These are phyloP conservation scores for Macrotrachela quadricornifera DNA, from an alignment of 1,140 invertebrate genomes.

Conservation along the genomic window DNA sequence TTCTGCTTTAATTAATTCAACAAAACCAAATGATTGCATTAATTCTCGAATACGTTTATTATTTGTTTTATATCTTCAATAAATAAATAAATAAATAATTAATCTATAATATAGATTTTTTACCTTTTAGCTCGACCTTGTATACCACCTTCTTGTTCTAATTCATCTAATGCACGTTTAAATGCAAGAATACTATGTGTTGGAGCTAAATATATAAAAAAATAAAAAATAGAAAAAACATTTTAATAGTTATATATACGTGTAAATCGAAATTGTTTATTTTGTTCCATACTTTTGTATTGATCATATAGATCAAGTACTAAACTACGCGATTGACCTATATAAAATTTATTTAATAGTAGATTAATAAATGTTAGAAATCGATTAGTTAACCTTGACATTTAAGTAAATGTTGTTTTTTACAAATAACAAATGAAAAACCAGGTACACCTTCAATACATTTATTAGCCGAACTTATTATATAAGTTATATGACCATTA, in stretches of 20 bases:
- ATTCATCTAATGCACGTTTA: conserved; percentile 27
- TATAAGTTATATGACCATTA: conserved; percentile 21
- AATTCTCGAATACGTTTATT: conserved; percentile 24
- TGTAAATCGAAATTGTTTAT: conserved; percentile 35
- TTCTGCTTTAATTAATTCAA: conserved; percentile 21
- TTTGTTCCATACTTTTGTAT: conserved; percentile 26
- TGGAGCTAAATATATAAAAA: conserved; percentile 14
- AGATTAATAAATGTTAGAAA: background rate
- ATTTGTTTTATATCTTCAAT: conserved; percentile 25
- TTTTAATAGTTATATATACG: conserved; percentile 7
- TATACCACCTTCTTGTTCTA: conserved; percentile 29
- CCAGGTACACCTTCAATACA: conserved; percentile 36
- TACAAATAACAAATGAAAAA: conserved; percentile 32
- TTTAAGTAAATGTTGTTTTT: conserved; percentile 17
- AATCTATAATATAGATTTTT: too few species aligned
- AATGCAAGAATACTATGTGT: conserved; percentile 34
- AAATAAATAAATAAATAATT: too few species aligned
- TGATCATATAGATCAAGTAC: conserved; percentile 33
- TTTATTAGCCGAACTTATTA: conserved; percentile 36
- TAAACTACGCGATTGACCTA: conserved; percentile 23
- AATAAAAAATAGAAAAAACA: too few species aligned
- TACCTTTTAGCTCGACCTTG: conserved; percentile 21
- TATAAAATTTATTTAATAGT: conserved; percentile 5
- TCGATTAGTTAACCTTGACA: conserved; percentile 26
- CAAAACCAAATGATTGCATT: conserved; percentile 31